Percentiles rank a stretch among this genome's conserved stretches.
Evolutionary conservation across 1,140 invertebrate genomes (phyloP).

Genomic region (Neuroterus valhalla): DNA sequence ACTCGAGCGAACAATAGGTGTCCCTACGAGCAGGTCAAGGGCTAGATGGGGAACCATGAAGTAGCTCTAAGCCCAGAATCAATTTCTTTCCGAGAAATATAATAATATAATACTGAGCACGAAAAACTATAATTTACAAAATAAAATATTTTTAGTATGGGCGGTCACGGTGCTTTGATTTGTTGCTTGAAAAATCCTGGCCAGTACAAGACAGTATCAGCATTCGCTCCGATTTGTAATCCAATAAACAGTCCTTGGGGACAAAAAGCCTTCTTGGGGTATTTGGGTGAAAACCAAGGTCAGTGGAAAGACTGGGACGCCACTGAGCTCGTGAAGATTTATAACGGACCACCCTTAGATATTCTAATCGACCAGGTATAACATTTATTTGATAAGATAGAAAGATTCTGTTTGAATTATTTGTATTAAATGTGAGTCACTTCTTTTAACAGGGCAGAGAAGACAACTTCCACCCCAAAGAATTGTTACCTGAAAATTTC

Average conservation of each 20-base stretch:
- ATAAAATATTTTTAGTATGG: conserved; percentile 85
- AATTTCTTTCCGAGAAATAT: too few relatives aligned
- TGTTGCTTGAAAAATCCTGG: conserved; percentile 94
- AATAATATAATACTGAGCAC: too few relatives aligned
- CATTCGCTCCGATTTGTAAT: conserved; percentile 98
- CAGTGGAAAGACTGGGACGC: conserved; percentile 94
- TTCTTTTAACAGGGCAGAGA: conserved; percentile 81
- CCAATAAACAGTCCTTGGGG: conserved; percentile 92
- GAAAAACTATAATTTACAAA: conserved; percentile 13
- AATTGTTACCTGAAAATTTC: conserved; percentile 92
- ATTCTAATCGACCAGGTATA: conserved; percentile 94
- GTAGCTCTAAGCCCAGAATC: too few relatives aligned
- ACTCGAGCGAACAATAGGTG: too few relatives aligned
- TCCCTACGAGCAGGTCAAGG: too few relatives aligned
- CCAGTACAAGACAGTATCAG: conserved; percentile 92
- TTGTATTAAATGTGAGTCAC: conserved; percentile 23
- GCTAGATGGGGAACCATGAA: too few relatives aligned
- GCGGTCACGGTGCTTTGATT: conserved; percentile 96
- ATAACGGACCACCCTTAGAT: conserved; percentile 88
- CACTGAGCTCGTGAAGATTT: conserved; percentile 86
- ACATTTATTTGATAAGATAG: conserved; percentile 2
- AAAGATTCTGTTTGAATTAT: too few relatives aligned
- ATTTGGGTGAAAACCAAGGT: conserved; percentile 83
- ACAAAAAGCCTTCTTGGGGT: conserved; percentile 89
- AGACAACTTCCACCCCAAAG: conserved; percentile 88